Percentiles rank a stretch among this genome's conserved stretches.
These are phyloP conservation scores for Athalia circularis DNA, from an alignment of 2,888 invertebrate genomes.

Conservation along the genomic window DNA sequence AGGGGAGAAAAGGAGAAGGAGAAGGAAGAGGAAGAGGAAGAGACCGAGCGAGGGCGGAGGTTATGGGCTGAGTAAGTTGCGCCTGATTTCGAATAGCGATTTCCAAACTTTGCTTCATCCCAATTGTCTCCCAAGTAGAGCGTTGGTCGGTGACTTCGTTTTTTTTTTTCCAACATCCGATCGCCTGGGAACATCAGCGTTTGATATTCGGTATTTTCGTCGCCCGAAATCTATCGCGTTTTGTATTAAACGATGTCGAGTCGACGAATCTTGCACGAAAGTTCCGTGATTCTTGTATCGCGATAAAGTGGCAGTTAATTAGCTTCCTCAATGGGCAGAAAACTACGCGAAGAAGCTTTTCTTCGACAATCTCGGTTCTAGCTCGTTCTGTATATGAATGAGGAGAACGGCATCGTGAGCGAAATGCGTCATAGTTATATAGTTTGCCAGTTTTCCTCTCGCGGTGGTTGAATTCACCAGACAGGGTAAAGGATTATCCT, in stretches of 20 bases:
- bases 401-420: neutral
- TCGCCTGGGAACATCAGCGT: too few species aligned
- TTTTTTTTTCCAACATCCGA: neutral
- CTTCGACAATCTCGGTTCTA: neutral
- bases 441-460: too few species aligned
- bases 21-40: slow-evolving; percentile 45
- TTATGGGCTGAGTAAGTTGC: slow-evolving; percentile 71
- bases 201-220: too few species aligned
- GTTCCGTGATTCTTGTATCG: neutral
- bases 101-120: slow-evolving; percentile 53
- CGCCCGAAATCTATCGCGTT: too few species aligned
- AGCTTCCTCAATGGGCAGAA: slow-evolving; percentile 4
- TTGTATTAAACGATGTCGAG: neutral
- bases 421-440: too few species aligned
- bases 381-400: neutral
- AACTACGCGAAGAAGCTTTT: neutral
- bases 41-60: slow-evolving; percentile 47
- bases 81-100: slow-evolving; percentile 63
- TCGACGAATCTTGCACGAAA: neutral
- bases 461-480: too few species aligned
- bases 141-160: neutral
- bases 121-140: neutral
- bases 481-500: too few species aligned
- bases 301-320: slow-evolving; percentile 22
- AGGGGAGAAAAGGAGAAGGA: slow-evolving; percentile 41